Base-by-base conservation (phyloP, 2,888 invertebrate genomes). In the Epinotia demarniana region DNA sequence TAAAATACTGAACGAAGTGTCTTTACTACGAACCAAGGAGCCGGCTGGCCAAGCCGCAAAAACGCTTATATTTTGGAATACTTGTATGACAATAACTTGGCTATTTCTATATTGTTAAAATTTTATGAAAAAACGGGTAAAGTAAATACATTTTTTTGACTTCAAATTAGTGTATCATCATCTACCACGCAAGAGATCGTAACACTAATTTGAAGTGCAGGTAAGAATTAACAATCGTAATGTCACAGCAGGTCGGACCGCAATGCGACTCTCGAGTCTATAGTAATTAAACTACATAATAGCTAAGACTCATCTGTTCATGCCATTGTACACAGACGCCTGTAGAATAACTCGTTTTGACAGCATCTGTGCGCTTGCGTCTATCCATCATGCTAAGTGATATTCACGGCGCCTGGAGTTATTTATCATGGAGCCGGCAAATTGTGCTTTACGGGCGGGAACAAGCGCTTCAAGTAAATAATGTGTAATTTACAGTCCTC, bases 351-450 rank as follows among this genome's bases (percentile, higher is more conserved):
- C 27, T 16, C 2, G 23, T 19, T 19, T 23, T 66, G 66, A 39
- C 60, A 12, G 23, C 57, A 39, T 70, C 67, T 64, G 76, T 64
- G 76, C 63, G 69, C 63, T 64, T 64, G 79, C 75, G 77, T 74
- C 68, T 18, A 68, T 78, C 72, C 72, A 72, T 79, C 79, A 75
- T 33, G 63, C 43, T 61, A 75, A 70, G 74, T 70, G 70, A 75
- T 63, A 75, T 74, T 58, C 68, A 70, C 58, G 64, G 60, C 62
- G 61, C 39, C 23, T 39, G 43, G 27, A 23, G 62, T 63, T 70
- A 63, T 74, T 57, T 69, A 64, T 60, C 18, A 18, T 2, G 69
- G 6, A n/a, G 57, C 19, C 18, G 33, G n/a, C 2, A 46, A 63
- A 68, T 57, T 74, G 33, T 69, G 27, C 19, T 55, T 63, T 68